Percentiles rank a stretch among this genome's conserved stretches.
phyloP scores from a whole-genome alignment of 2,888 invertebrate genomes.

The Clusia tigrina region DNA sequence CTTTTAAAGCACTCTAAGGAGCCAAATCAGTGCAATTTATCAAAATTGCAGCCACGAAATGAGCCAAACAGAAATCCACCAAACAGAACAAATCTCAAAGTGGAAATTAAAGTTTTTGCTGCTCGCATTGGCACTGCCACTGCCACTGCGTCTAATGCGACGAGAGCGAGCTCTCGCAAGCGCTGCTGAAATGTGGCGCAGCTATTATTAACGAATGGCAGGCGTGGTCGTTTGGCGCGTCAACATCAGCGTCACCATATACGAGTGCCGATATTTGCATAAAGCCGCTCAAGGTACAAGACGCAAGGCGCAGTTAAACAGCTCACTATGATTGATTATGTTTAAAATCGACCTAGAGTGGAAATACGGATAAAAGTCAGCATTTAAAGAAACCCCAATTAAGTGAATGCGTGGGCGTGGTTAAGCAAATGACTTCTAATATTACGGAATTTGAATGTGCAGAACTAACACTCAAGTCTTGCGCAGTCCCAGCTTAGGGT shows the following conservation, averaged over 20 bases:
- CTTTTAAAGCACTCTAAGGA: background rate
- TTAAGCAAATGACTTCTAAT: background rate
- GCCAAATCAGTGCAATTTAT: conserved; percentile 6
- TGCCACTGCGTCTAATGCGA: background rate
- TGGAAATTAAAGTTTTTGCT: background rate
- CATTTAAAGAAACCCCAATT: conserved; percentile 6
- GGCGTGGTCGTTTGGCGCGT: conserved; percentile 11
- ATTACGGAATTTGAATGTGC: background rate
- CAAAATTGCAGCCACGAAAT: background rate
- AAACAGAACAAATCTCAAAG: background rate
- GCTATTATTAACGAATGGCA: conserved; percentile 13
- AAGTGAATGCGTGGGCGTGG: conserved; percentile 10
- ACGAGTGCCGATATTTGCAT: conserved; percentile 24
- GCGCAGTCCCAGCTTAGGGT: no score
- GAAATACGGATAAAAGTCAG: background rate
- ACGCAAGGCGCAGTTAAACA: background rate
- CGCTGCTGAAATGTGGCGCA: conserved; percentile 8
- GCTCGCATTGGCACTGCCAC: background rate
- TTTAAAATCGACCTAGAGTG: background rate
- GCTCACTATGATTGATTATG: conserved; percentile 17
- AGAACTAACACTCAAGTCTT: no score
- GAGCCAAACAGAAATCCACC: background rate
- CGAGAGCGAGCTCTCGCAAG: background rate
- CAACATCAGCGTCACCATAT: background rate
- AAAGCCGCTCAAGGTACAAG: background rate